Evolutionary conservation across 1,140 invertebrate genomes (phyloP), one percentile per base, ranked within the genome.

Genomic region (Araneus ventricosus): DNA sequence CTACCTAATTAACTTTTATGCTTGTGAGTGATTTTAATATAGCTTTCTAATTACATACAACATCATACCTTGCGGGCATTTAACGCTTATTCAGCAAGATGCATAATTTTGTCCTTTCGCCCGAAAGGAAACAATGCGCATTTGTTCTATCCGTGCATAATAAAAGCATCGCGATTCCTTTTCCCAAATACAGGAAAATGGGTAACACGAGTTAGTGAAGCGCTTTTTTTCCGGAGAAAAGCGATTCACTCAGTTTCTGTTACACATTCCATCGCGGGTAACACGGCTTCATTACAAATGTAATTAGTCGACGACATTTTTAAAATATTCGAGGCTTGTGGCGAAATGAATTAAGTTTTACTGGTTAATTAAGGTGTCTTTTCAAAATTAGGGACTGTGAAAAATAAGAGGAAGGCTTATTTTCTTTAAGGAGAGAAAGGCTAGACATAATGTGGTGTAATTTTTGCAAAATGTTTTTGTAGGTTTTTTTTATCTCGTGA

Each of bases 291-390:
- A 70, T 70, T 70, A 70, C 63, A 27, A 70, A 27, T 70, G 63
- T 70, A 70, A 70, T 70, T 70, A 70, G 63, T 17, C 7, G 63
- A 30, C 7, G 27, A 70, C 63, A 70, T 70, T 70, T 70, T 70
- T 27, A 70, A 70, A 70, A 70, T 70, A n/a, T 70, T 30, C 27
- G 24, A 8, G 1, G 63, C 63, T 70, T 7, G 27, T 70, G 63
- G n/a, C 63, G 24, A 70, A 70, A 70, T 70, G 63, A 70, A 70
- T 30, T 70, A 70, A 70, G 24, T 27, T 70, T 70, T 70, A 30
- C 27, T 27, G 27, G 63, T 70, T 70, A 70, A 70, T 70, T 70
- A 70, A 70, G 63, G 63, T 70, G 63, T 8, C 24, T 70, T 70
- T 70, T 70, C 27, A 70, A 70, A 70, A 63, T 63, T 63, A 63